Conservation (phyloP, 1,140 invertebrate species). For the Colletes latitarsis region DNA sequence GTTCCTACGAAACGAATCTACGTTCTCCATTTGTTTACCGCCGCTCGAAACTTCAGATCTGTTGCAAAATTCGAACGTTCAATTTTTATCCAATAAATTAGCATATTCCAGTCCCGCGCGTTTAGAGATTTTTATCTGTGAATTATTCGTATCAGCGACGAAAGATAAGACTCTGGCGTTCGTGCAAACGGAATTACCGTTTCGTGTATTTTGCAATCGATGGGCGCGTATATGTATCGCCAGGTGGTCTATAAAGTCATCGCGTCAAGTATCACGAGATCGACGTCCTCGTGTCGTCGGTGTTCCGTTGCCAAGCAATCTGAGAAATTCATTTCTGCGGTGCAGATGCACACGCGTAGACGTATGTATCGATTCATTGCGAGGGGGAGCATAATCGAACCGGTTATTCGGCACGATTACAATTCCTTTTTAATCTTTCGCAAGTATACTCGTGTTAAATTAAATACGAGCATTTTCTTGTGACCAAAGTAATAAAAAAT, state of each 20-base stretch:
- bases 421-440: neutral
- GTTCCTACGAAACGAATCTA: too few species aligned
- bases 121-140: too few species aligned
- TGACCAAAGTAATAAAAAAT: too few species aligned
- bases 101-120: too few species aligned
- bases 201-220: neutral
- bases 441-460: too few species aligned
- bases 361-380: neutral
- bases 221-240: neutral
- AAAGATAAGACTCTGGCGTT: too few species aligned
- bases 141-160: too few species aligned
- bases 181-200: neutral
- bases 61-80: too few species aligned
- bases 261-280: conserved; percentile 11
- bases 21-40: too few species aligned
- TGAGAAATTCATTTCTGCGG: neutral
- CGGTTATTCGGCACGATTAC: neutral
- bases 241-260: neutral
- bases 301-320: conserved; percentile 7
- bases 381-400: neutral
- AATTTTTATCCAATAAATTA: too few species aligned
- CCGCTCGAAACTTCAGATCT: too few species aligned
- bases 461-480: too few species aligned
- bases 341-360: neutral
- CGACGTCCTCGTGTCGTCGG: neutral